Evolutionary conservation across 2,797 vertebrate species (phyloP), one percentile per base, ranked within the genome.

Genomic region (Acropternis orthonyx): DNA sequence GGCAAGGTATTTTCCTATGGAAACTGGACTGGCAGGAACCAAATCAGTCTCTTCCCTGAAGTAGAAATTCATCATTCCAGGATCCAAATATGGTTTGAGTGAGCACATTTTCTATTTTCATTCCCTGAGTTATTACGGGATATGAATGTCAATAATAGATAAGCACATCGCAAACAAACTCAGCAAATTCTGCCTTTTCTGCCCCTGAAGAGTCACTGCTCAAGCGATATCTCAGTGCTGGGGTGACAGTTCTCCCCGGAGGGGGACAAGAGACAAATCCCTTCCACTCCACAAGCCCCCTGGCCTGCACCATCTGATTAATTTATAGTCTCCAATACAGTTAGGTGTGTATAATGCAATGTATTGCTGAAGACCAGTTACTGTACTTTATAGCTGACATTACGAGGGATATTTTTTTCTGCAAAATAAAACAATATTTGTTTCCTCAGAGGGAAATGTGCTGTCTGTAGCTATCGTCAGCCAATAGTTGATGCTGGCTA

Each of bases 321-420:
- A 97, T 97, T 95, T 97, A 96, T 95, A 44, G 89, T 71, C 91
- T 95, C 83, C 94, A 95, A 88, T 88, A 76, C 77, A 80, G 88
- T 92, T 96, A 94, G 85, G 52, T 96, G 91, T 82, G 83, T 92
- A 96, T 96, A 97, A 96, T 94, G 93, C 90, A 93, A 90, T 95
- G 85, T 82, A 90, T 93, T 94, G 83, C 93, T 93, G 83, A 95
- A 94, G 91, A 96, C 82, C 85, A 87, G 94, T 96, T 96, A 95
- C 94, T 95, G 95, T 95, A 96, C 95, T 96, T 96, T 95, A 97
- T 96, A 93, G 94, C 94, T 95, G 93, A 96, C 95, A 96, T 96
- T 96, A 96, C 36, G 6, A 3, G 71, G 88, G 49, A 94, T 94
- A 74, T 94, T 92, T 93, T 96, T 96, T 51, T 96, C 81, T 46